Evolutionary conservation across 1,140 invertebrate species (phyloP).

Genomic region (Triops longicaudatus): DNA sequence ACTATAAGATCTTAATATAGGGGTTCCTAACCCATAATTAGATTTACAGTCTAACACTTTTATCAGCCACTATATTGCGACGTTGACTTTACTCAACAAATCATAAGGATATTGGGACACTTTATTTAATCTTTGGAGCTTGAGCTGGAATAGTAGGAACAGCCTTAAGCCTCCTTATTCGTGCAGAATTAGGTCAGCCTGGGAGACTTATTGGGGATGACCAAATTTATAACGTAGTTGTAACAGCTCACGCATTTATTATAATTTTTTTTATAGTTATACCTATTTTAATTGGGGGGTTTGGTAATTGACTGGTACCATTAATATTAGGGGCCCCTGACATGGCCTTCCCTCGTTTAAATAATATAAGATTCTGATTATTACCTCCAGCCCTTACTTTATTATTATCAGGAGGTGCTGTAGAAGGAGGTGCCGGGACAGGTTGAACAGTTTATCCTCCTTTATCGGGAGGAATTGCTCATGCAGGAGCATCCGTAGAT

Average conservation of each 20-base stretch:
- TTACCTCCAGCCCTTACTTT: constrained; percentile 52
- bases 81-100: constrained; percentile 56
- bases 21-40: neutral
- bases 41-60: constrained; percentile 27
- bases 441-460: constrained; percentile 61
- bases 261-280: constrained; percentile 76
- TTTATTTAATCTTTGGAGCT: constrained; percentile 62
- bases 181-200: constrained; percentile 52
- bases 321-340: constrained; percentile 60
- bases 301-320: constrained; percentile 67
- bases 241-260: constrained; percentile 62
- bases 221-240: constrained; percentile 61
- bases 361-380: constrained; percentile 70
- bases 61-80: constrained; percentile 43
- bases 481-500: constrained; percentile 53
- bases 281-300: constrained; percentile 65
- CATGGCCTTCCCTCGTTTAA: constrained; percentile 66
- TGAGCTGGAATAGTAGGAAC: constrained; percentile 56
- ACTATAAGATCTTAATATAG: neutral
- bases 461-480: constrained; percentile 47
- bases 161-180: constrained; percentile 55
- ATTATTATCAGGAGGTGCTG: constrained; percentile 47
- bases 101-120: constrained; percentile 65
- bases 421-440: constrained; percentile 51
- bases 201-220: constrained; percentile 53